Conservation (phyloP, 2,888 invertebrate species). For the Xylophagus ater region DNA sequence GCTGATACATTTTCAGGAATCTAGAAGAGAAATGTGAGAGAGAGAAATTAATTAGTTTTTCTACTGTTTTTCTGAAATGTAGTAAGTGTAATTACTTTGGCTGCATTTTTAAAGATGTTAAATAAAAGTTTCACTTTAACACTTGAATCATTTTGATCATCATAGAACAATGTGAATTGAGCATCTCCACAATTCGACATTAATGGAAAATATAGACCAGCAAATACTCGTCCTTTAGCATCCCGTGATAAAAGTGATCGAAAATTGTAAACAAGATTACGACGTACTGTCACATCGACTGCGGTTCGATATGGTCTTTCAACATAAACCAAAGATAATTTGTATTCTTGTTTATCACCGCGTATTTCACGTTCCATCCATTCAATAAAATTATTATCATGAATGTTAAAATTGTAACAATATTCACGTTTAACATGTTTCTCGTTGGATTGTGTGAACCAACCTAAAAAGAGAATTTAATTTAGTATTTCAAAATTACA, state of each 20-base stretch:
- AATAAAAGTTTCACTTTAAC: constrained; percentile 69
- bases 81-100: constrained; percentile 41
- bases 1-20: constrained; percentile 49
- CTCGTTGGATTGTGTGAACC: constrained; percentile 76
- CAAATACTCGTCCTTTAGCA: constrained; percentile 69
- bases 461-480: constrained; percentile 42
- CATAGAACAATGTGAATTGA: constrained; percentile 68
- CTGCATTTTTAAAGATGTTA: constrained; percentile 48
- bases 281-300: constrained; percentile 75
- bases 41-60: neutral
- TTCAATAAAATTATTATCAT: constrained; percentile 64
- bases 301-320: constrained; percentile 69
- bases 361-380: constrained; percentile 75
- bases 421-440: constrained; percentile 68
- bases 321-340: constrained; percentile 66
- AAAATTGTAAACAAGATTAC: constrained; percentile 73
- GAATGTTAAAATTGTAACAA: constrained; percentile 60
- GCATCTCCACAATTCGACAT: constrained; percentile 42
- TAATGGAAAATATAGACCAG: constrained; percentile 76
- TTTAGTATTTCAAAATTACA: neutral
- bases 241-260: constrained; percentile 71
- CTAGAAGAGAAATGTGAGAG: constrained; percentile 34
- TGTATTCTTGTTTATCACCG: constrained; percentile 49
- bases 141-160: constrained; percentile 47
- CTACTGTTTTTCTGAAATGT: constrained; percentile 1